Conservation (phyloP, 2,113 vertebrate species). For the Ceyx melanurus region DNA sequence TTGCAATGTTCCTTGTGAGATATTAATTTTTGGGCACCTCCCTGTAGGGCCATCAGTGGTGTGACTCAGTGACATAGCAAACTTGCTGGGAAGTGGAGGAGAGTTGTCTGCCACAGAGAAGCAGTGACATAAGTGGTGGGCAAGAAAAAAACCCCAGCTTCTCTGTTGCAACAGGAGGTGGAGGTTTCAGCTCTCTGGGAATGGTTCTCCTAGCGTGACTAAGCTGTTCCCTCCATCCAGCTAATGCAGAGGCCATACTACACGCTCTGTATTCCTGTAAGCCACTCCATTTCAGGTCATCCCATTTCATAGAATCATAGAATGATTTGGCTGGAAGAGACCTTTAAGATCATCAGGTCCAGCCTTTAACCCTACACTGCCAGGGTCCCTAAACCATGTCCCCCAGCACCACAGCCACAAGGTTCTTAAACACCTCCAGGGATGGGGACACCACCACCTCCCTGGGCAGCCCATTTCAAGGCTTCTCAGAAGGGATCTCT, state of each 20-base stretch:
- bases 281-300: background rate
- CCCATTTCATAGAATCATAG: background rate
- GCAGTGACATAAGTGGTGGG: constrained; percentile 22
- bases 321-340: no score
- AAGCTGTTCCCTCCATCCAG: constrained; percentile 45
- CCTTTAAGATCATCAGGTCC: no score
- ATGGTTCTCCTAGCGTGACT: constrained; percentile 26
- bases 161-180: constrained; percentile 58
- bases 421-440: no score
- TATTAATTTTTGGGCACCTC: background rate
- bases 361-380: no score
- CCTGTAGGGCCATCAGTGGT: background rate
- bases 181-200: constrained; percentile 12
- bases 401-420: no score
- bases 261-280: background rate
- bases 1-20: background rate
- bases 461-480: background rate
- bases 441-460: no score
- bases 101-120: background rate
- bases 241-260: background rate
- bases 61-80: constrained; percentile 26
- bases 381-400: no score
- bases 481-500: constrained; percentile 20
- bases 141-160: background rate
- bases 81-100: constrained; percentile 23